Percentiles rank a stretch among this genome's conserved stretches.
These are phyloP conservation scores for Probaryconus sp. DNA, from an alignment of 1,140 invertebrate species.

Conservation along the genomic window DNA sequence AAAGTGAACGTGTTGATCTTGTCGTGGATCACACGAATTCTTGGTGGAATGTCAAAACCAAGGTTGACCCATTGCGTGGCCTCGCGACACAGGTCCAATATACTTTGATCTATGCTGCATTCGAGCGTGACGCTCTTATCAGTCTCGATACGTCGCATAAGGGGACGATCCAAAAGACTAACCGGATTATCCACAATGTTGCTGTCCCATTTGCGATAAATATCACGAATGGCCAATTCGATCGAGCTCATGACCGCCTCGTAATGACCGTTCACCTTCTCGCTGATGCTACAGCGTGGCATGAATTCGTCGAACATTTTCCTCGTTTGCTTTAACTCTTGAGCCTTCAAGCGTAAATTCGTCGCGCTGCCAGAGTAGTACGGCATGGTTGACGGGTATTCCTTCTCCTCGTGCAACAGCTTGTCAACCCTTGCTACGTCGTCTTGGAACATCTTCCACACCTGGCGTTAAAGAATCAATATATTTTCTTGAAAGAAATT, in stretches of 20 bases:
- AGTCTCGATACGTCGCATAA: slow-evolving; percentile 80
- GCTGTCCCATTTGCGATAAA: slow-evolving; percentile 82
- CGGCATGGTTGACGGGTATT: slow-evolving; percentile 82
- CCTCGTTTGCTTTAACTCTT: slow-evolving; percentile 78
- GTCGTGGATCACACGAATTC: slow-evolving; percentile 81
- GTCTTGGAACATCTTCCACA: slow-evolving; percentile 87
- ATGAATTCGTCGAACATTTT: slow-evolving; percentile 85
- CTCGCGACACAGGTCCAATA: slow-evolving; percentile 83
- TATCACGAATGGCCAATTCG: slow-evolving; percentile 81
- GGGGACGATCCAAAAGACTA: slow-evolving; percentile 83
- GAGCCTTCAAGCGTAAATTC: slow-evolving; percentile 82
- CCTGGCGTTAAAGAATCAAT: slow-evolving; percentile 69
- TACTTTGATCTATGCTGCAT: slow-evolving; percentile 85
- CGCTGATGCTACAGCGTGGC: slow-evolving; percentile 82
- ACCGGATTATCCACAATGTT: slow-evolving; percentile 80
- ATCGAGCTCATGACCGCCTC: slow-evolving; percentile 82
- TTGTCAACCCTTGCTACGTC: slow-evolving; percentile 87
- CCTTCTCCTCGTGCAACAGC: slow-evolving; percentile 81
- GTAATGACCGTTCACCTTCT: slow-evolving; percentile 84
- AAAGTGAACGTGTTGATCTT: slow-evolving; percentile 82
- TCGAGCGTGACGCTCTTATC: slow-evolving; percentile 81
- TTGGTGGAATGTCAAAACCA: slow-evolving; percentile 82
- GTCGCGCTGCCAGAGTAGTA: slow-evolving; percentile 84
- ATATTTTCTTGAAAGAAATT: too few species aligned
- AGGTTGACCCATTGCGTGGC: slow-evolving; percentile 84